Evolutionary conservation across 2,797 vertebrate genomes (phyloP), one percentile per base, ranked within the genome.

Genomic region (Cheirogaleus major): DNA sequence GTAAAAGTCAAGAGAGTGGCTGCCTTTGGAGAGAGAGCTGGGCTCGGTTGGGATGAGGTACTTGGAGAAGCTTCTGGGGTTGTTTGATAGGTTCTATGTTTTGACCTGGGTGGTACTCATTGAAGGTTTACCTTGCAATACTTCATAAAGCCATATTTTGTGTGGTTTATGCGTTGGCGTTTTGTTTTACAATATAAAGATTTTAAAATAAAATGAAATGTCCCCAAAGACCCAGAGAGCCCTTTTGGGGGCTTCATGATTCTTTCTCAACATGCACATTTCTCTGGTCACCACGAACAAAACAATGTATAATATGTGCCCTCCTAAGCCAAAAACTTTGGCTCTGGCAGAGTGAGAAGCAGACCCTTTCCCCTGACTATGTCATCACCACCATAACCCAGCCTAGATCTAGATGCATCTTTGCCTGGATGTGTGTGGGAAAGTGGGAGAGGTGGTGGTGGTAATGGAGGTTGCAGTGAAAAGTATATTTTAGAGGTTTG

Each of bases 401-500:
- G 50, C 10, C 61, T 18, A 13, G 11, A 32, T 86, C n/a, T 52
- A 61, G 78, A 59, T 45, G 43, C 12, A 32, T 67, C 55, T 59
- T n/a, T 81, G 67, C 18, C 45, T 95, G 50, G 30, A 35, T 69
- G 12, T 32, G 30, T 52, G 65, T 89, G 22, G 17, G 59, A 67
- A 73, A 41, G 23, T 70, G 59, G 22, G 38, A 43, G 80, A 65
- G 13, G 30, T 13, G 32, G 27, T 4, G 17, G 2, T 23, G 69
- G 50, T 50, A 67, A 38, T 2, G 17, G 52, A 91, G 32, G 22
- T 22, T 59, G 7, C 35, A n/a, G 9, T 23, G 23, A 14, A 67
- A 79, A 50, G 22, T 57, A n/a, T 43, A 32, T 78, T 90, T 91
- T 78, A 90, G 27, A 50, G 52, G 23, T 91, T 91, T 96, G 83